A percentile compares a stretch with the other conserved stretches of the same genome.
Conservation (phyloP, 2,888 invertebrate species). For the Ophioninae sp. region DNA sequence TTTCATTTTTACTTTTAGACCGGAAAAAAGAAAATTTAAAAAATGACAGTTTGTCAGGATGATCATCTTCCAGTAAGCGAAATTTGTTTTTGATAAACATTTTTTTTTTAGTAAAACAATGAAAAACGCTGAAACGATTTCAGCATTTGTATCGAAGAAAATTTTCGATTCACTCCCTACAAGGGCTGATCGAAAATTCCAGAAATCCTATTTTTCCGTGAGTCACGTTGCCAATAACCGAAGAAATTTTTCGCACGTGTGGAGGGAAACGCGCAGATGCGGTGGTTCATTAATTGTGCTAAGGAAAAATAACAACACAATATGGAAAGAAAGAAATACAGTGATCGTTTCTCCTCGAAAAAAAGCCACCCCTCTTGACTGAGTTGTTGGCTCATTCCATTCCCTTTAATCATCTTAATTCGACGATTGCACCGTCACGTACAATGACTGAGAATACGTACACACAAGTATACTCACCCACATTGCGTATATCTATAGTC, state of each 20-base stretch:
- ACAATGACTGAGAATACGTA: slow-evolving; percentile 34
- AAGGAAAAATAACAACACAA: neutral
- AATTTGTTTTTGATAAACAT: too few relatives aligned
- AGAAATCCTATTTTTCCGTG: neutral
- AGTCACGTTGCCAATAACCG: neutral
- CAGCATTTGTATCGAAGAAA: neutral
- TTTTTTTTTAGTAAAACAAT: too few relatives aligned
- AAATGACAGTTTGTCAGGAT: too few relatives aligned
- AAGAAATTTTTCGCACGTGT: neutral
- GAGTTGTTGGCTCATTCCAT: slow-evolving; percentile 29
- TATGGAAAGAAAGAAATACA: slow-evolving; percentile 14
- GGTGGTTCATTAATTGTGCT: neutral
- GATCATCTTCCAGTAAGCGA: too few relatives aligned
- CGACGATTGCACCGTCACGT: slow-evolving; percentile 52
- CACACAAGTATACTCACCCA: neutral
- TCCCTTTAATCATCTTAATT: slow-evolving; percentile 55
- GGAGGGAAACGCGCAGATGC: neutral
- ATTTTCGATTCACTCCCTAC: neutral
- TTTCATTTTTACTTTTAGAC: too few relatives aligned
- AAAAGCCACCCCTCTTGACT: slow-evolving; percentile 21
- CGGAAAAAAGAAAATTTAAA: too few relatives aligned
- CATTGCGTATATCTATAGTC: neutral
- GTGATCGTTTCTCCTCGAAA: slow-evolving; percentile 5
- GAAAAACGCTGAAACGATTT: too few relatives aligned
- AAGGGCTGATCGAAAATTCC: neutral